These are phyloP conservation scores for Coptotermes formosanus DNA, from an alignment of 1,140 invertebrate genomes.

Conservation along the genomic window DNA sequence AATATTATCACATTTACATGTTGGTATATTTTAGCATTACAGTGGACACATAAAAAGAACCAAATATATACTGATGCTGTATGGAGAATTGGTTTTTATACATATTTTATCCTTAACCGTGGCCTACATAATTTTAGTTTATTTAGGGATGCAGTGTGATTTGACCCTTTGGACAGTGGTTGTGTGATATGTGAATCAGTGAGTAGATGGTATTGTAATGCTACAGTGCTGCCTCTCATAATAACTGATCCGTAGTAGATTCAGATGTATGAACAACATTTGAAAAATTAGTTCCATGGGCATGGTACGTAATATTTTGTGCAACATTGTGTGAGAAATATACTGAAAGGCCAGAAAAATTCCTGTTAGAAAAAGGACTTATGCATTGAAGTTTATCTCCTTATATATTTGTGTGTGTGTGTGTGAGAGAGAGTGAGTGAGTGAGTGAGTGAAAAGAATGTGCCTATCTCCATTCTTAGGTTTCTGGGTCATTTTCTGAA, in stretches of 20 bases:
- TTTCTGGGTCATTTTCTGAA: too few relatives aligned
- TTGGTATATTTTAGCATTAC: not conserved
- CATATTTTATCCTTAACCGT: not conserved
- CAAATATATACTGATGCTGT: conserved; percentile 1
- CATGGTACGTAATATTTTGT: too few relatives aligned
- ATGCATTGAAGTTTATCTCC: too few relatives aligned
- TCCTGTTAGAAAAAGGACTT: too few relatives aligned
- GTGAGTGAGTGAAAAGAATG: too few relatives aligned
- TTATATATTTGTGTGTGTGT: too few relatives aligned
- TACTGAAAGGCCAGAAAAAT: too few relatives aligned
- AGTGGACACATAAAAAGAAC: not conserved
- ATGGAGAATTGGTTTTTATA: not conserved
- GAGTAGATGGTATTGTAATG: not conserved
- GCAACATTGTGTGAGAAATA: too few relatives aligned
- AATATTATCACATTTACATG: not conserved
- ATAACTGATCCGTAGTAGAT: not conserved
- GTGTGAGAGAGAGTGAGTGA: too few relatives aligned
- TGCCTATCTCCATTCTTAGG: too few relatives aligned
- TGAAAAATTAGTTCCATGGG: too few relatives aligned
- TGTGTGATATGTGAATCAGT: not conserved
- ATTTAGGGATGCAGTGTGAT: not conserved
- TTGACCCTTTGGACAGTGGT: conserved; percentile 14
- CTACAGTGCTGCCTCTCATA: not conserved
- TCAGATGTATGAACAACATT: too few relatives aligned
- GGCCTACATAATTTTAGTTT: not conserved